Conservation (phyloP, 2,113 vertebrate species). For the Rutilus rutilus region DNA sequence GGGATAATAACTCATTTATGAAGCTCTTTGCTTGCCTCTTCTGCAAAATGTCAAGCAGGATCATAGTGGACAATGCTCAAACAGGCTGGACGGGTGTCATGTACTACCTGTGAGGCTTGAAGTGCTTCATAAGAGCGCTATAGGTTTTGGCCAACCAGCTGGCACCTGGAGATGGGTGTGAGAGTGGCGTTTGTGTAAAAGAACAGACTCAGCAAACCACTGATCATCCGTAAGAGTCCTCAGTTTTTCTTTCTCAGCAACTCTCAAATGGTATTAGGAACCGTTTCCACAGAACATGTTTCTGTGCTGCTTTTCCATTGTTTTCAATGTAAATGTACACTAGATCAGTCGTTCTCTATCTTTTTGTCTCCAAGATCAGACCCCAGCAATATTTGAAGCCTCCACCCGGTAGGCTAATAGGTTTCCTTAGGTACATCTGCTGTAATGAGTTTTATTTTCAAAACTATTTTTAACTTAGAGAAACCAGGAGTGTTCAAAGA, state of each 20-base stretch:
- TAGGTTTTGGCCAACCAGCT: neutral
- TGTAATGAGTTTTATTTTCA: neutral
- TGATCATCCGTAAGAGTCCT: neutral
- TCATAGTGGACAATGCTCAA: neutral
- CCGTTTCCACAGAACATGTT: neutral
- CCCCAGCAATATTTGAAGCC: neutral
- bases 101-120: neutral
- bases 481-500: neutral
- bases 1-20: neutral
- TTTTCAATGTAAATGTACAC: neutral
- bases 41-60: neutral
- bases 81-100: neutral
- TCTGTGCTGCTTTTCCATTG: neutral
- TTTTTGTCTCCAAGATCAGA: neutral
- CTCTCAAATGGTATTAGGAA: neutral
- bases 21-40: neutral
- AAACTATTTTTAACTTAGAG: neutral
- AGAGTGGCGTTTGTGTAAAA: neutral
- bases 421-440: neutral
- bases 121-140: slow-evolving; percentile 5
- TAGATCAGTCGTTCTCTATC: neutral
- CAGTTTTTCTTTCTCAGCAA: neutral
- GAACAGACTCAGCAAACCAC: neutral
- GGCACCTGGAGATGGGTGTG: neutral
- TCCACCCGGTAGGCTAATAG: neutral